These are phyloP conservation scores for Eulemur mongoz DNA, from an alignment of 2,797 vertebrate species.

Conservation along the genomic window DNA sequence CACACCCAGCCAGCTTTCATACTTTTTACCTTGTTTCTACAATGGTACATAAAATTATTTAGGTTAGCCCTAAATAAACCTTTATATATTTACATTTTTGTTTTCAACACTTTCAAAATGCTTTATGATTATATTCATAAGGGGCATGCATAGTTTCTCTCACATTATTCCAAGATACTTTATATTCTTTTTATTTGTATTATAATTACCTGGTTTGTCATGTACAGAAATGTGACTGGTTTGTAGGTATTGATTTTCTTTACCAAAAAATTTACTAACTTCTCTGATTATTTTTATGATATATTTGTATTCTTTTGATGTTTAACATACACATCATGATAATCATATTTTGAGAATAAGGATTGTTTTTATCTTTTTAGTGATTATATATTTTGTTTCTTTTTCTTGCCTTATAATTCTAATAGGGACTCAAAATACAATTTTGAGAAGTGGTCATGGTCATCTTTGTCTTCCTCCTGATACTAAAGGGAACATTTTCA, in stretches of 20 bases:
- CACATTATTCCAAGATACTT: background rate
- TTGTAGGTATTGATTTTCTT: background rate
- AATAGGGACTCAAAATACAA: background rate
- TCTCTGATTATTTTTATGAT: background rate
- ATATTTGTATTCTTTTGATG: background rate
- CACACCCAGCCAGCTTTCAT: background rate
- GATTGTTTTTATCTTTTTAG: background rate
- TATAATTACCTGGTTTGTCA: background rate
- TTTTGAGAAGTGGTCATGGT: background rate
- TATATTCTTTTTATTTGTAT: background rate
- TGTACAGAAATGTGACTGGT: background rate
- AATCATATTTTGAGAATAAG: background rate
- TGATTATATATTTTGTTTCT: background rate
- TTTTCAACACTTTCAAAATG: background rate
- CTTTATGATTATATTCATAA: background rate
- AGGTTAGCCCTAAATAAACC: background rate
- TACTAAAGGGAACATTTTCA: background rate
- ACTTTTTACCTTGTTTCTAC: background rate
- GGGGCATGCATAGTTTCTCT: background rate
- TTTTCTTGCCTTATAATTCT: background rate
- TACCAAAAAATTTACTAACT: background rate
- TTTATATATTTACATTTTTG: background rate
- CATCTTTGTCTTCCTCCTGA: background rate
- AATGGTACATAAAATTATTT: constrained; percentile 23
- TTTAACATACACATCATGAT: background rate